Conservation (phyloP, 2,113 vertebrate species). For the Leptobrachium leishanense region DNA sequence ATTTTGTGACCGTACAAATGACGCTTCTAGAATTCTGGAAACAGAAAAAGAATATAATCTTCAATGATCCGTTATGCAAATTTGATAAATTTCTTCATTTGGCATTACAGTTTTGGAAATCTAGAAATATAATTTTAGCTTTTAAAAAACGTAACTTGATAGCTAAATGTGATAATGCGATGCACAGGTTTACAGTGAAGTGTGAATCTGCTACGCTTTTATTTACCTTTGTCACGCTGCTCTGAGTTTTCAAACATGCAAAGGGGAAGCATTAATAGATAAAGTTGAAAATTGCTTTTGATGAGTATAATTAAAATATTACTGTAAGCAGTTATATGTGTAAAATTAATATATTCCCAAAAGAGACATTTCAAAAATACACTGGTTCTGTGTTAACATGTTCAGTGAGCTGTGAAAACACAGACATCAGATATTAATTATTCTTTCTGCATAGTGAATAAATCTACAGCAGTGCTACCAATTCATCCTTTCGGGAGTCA, state of each 20-base stretch:
- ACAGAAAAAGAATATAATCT: no score
- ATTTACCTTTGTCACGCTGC: slow-evolving; percentile 42
- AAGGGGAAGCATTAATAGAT: slow-evolving; percentile 46
- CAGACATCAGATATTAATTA: slow-evolving; percentile 50
- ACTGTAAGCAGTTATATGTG: slow-evolving; percentile 46
- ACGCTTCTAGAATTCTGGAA: no score
- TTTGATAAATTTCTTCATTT: no score
- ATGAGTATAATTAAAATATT: slow-evolving; percentile 50
- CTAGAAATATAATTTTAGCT: no score
- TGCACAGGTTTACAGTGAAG: slow-evolving; percentile 2
- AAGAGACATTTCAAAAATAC: slow-evolving; percentile 47
- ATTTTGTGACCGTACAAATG: no score
- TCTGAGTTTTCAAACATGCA: slow-evolving; percentile 40
- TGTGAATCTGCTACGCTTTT: slow-evolving; percentile 11
- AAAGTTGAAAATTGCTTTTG: slow-evolving; percentile 50
- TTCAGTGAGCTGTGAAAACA: slow-evolving; percentile 48
- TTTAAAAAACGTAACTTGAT: no score
- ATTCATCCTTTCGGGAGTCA: slow-evolving; percentile 17
- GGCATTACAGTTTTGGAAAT: no score
- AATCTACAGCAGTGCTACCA: slow-evolving; percentile 37
- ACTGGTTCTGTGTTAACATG: slow-evolving; percentile 48
- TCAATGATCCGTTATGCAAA: no score
- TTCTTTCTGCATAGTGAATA: slow-evolving; percentile 31
- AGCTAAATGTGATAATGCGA: background rate
- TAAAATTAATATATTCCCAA: slow-evolving; percentile 51